Evolutionary conservation across 2,797 vertebrate species (phyloP).

Genomic region (Takifugu rubripes): DNA sequence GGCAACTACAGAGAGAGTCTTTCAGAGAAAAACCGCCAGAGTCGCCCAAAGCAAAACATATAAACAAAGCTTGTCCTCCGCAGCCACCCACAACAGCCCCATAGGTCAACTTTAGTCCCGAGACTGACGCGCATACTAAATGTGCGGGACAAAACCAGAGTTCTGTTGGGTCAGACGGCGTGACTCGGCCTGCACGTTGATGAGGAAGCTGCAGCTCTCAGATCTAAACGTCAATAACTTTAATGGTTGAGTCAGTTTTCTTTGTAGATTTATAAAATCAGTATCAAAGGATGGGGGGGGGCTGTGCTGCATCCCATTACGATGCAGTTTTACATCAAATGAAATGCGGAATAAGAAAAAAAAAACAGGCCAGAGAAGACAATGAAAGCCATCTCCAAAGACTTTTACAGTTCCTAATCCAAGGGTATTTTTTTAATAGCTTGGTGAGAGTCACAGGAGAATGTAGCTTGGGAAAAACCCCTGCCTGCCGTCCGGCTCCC

Average conservation of each 20-base stretch:
- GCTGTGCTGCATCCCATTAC: too few relatives aligned
- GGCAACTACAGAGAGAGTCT: constrained; percentile 55
- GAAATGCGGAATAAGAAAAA: constrained; percentile 16
- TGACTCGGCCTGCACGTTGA: too few relatives aligned
- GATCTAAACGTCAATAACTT: not conserved
- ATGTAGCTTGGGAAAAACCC: constrained; percentile 68
- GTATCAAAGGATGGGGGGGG: not conserved
- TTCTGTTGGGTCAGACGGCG: too few relatives aligned
- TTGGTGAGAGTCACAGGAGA: constrained; percentile 47
- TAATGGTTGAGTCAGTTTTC: not conserved
- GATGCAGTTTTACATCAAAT: too few relatives aligned
- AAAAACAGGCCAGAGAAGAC: constrained; percentile 19
- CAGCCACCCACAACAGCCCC: constrained; percentile 45
- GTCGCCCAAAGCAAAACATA: constrained; percentile 49
- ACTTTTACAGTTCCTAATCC: constrained; percentile 26
- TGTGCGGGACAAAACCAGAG: not conserved
- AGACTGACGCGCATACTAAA: constrained; percentile 1
- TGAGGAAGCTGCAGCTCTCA: not conserved
- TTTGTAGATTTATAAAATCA: constrained; percentile 3
- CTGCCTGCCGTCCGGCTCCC: constrained; percentile 50
- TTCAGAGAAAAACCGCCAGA: constrained; percentile 54
- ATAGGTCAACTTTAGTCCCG: constrained; percentile 19
- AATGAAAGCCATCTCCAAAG: constrained; percentile 17
- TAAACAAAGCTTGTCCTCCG: constrained; percentile 59
- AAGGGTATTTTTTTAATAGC: constrained; percentile 50